A percentile compares a stretch with the other conserved stretches of the same genome.
phyloP scores from a whole-genome alignment of 2,113 vertebrate species.

The Hyperoodon ampullatus region DNA sequence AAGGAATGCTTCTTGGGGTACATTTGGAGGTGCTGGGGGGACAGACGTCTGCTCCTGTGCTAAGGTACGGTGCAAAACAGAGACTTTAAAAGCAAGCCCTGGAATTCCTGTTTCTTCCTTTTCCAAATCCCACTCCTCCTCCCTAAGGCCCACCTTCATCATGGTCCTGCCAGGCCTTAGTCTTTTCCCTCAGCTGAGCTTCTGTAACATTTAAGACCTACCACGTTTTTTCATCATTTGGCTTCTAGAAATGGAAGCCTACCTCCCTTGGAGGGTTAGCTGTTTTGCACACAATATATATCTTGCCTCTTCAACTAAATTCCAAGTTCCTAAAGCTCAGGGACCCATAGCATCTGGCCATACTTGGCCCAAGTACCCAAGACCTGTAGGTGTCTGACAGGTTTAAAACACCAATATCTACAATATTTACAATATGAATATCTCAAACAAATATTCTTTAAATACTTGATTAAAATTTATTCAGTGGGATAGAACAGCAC shows the following conservation, averaged over 20 bases:
- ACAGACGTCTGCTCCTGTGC: not conserved
- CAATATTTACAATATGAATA: not conserved
- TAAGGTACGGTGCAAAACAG: not conserved
- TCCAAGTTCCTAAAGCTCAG: not conserved
- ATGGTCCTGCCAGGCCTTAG: not conserved
- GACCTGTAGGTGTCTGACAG: not conserved
- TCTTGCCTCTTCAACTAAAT: not conserved
- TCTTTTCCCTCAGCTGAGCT: not conserved
- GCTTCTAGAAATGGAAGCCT: not conserved
- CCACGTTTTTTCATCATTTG: not conserved
- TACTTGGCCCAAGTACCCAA: not conserved
- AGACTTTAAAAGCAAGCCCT: not conserved
- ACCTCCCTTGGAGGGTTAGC: not conserved
- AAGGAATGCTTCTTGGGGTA: not conserved
- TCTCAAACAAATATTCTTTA: conserved; percentile 35
- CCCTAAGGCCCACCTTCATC: not conserved
- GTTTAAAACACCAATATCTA: not conserved
- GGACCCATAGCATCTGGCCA: not conserved
- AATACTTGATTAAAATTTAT: not conserved
- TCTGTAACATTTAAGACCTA: not conserved
- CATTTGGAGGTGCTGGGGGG: not conserved
- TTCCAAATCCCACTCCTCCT: not conserved
- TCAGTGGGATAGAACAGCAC: not conserved
- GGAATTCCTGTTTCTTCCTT: not conserved
- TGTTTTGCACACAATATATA: not conserved